Conservation (phyloP, 2,113 vertebrate genomes). For the Felis catus region DNA sequence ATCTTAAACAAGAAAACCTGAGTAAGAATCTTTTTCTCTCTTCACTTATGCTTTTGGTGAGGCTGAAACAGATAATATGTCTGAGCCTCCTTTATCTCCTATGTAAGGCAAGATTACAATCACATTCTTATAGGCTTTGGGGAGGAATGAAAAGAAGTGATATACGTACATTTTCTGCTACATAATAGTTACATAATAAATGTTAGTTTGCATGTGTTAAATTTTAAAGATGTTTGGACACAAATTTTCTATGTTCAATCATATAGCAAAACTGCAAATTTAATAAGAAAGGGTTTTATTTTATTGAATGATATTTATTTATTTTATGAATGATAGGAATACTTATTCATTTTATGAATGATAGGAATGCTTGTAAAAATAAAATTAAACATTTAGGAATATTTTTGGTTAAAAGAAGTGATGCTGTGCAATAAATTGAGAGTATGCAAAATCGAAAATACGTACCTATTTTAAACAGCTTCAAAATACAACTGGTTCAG, state of each 20-base stretch:
- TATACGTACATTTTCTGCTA: not conserved
- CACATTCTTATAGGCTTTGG: not conserved
- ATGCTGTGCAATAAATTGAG: not conserved
- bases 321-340: not conserved
- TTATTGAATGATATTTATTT: not conserved
- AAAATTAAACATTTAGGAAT: not conserved
- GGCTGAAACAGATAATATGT: not conserved
- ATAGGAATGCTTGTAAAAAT: not conserved
- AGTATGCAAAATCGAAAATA: not conserved
- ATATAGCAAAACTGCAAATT: not conserved
- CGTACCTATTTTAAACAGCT: slow-evolving; percentile 15
- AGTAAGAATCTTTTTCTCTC: not conserved
- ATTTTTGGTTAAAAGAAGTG: not conserved
- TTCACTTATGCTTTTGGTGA: not conserved
- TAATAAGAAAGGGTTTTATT: not conserved
- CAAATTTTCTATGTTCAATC: not conserved
- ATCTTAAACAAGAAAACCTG: not conserved
- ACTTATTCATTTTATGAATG: not conserved
- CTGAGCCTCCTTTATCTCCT: not conserved
- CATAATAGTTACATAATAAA: not conserved
- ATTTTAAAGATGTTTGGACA: not conserved
- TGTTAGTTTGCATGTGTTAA: not conserved
- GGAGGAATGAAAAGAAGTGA: not conserved
- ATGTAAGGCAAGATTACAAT: not conserved
- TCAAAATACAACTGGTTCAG: not conserved